A percentile compares a stretch with the other conserved stretches of the same genome.
Evolutionary conservation across 1,140 invertebrate species (phyloP).

Genomic region (Eupeodes corollae): DNA sequence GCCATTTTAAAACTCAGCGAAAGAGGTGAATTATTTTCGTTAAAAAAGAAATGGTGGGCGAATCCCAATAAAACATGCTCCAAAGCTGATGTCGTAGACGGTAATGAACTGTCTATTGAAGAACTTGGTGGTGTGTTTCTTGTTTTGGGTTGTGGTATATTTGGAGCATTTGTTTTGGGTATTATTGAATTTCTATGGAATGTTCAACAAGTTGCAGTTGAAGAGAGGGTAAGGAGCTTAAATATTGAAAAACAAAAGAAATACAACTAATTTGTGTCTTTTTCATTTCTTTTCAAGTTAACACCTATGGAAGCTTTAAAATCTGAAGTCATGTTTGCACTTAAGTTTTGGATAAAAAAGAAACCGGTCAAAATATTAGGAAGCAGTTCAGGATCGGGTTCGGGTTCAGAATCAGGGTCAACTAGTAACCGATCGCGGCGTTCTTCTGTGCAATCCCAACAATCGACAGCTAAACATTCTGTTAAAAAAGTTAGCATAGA

Average conservation of each 20-base stretch:
- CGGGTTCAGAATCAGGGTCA: no score
- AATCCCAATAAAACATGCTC: conserved; percentile 37
- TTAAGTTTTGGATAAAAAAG: conserved; percentile 49
- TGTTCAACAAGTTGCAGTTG: conserved; percentile 60
- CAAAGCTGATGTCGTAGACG: conserved; percentile 21
- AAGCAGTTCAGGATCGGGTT: conserved; percentile 23
- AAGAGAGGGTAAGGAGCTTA: conserved; percentile 43
- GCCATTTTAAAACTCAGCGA: conserved; percentile 74
- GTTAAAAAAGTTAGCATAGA: no score
- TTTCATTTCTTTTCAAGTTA: conserved; percentile 38
- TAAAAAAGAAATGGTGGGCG: conserved; percentile 87
- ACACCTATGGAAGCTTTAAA: conserved; percentile 47
- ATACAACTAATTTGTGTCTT: background rate
- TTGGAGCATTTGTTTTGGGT: conserved; percentile 51
- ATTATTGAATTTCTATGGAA: conserved; percentile 76
- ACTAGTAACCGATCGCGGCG: no score
- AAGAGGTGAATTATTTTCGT: conserved; percentile 55
- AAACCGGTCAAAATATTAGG: conserved; percentile 45
- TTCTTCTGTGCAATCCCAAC: no score
- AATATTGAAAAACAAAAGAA: background rate
- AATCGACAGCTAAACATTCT: no score
- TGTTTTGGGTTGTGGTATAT: conserved; percentile 50
- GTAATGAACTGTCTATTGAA: conserved; percentile 43
- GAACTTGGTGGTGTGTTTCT: conserved; percentile 65
- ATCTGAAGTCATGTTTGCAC: conserved; percentile 48